Conservation (phyloP, 2,797 vertebrate species). For the Peromyscus attwateri region DNA sequence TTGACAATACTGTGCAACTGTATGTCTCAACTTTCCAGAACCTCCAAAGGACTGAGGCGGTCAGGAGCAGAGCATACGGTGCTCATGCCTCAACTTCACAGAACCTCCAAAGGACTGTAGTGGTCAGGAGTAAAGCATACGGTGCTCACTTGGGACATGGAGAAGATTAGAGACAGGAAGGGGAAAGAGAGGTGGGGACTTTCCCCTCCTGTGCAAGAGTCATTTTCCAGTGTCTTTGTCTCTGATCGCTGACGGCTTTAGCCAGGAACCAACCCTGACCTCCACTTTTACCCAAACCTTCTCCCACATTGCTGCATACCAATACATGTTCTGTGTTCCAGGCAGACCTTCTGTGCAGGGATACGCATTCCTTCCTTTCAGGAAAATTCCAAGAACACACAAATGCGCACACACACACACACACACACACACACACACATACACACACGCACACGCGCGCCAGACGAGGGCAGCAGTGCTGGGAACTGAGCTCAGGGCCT, state of each 20-base stretch:
- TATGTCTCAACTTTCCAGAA: neutral
- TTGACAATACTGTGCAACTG: neutral
- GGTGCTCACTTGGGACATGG: neutral
- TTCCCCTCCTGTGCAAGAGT: fast-evolving
- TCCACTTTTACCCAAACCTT: neutral
- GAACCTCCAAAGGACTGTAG: neutral
- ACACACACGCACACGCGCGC: neutral
- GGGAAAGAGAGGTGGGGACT: neutral
- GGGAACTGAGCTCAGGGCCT: neutral
- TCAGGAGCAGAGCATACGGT: fast-evolving
- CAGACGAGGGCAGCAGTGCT: neutral
- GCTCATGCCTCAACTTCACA: neutral
- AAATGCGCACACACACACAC: neutral
- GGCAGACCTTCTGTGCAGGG: neutral
- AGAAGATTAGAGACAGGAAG: neutral
- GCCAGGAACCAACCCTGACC: too few relatives aligned
- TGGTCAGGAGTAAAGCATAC: neutral
- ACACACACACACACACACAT: neutral
- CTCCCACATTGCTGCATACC: neutral
- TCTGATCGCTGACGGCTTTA: neutral
- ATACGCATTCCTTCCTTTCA: too few relatives aligned
- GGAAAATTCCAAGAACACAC: neutral
- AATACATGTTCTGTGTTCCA: neutral
- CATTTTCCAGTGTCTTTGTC: neutral
- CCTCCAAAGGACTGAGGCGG: neutral